Evolutionary conservation across 2,888 invertebrate genomes (phyloP).

Genomic region (Eupeodes luniger): DNA sequence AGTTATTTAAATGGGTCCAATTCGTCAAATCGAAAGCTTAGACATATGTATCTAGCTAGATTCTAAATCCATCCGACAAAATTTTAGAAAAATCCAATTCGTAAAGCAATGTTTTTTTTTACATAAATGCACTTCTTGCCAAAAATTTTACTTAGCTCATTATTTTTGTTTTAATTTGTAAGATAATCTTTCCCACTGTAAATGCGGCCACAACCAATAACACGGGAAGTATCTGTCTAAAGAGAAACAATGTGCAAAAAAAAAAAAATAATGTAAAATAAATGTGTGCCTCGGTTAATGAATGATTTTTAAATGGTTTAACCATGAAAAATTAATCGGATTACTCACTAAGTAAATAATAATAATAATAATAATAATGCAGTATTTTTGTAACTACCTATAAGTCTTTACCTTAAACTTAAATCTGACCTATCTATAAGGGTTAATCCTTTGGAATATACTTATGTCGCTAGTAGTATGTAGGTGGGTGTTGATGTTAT

Average conservation of each 20-base stretch:
- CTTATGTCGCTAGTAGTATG: not conserved
- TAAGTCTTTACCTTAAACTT: not conserved
- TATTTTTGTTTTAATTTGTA: not conserved
- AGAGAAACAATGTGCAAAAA: conserved; percentile 21
- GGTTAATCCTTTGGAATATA: conserved; percentile 11
- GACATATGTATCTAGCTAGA: no score
- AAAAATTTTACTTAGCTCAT: no score
- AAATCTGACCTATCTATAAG: conserved; percentile 4
- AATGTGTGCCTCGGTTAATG: conserved; percentile 32
- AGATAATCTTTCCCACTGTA: not conserved
- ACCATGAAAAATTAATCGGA: conserved; percentile 53
- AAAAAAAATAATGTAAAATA: not conserved
- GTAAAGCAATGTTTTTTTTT: no score
- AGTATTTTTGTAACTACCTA: conserved; percentile 13
- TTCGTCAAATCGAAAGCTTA: no score
- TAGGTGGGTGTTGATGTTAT: conserved; percentile 58
- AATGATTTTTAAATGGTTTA: conserved; percentile 34
- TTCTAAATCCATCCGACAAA: no score
- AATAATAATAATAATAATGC: conserved; percentile 11
- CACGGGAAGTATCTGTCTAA: conserved; percentile 30
- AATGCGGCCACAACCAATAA: not conserved
- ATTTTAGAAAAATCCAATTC: no score
- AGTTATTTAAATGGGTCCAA: no score
- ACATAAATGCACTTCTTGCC: no score
- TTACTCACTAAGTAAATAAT: not conserved